Evolutionary conservation across 2,113 vertebrate species (phyloP).

Genomic region (Cebidichthys violaceus): DNA sequence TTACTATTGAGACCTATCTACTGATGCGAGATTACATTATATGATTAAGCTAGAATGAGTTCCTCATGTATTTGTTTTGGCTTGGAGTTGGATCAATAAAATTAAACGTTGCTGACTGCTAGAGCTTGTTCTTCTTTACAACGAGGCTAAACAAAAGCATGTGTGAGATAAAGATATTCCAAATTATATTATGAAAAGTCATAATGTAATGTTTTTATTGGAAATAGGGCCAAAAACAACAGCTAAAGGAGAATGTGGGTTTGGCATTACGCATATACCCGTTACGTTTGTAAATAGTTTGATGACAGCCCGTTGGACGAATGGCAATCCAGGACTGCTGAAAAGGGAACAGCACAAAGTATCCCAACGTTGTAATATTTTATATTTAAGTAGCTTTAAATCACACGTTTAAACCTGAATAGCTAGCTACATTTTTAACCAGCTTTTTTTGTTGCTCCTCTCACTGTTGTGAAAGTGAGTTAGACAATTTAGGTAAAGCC

Average conservation of each 20-base stretch:
- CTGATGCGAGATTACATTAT: constrained; percentile 32
- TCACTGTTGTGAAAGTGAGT: too few species aligned
- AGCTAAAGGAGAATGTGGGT: background rate
- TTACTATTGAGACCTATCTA: constrained; percentile 34
- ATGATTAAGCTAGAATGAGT: constrained; percentile 26
- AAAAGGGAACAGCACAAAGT: too few species aligned
- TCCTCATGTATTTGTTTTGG: constrained; percentile 13
- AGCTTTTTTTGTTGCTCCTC: too few species aligned
- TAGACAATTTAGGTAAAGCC: too few species aligned
- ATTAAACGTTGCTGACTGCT: constrained; percentile 47
- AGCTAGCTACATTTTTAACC: too few species aligned
- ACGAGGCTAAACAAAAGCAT: background rate
- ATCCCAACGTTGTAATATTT: too few species aligned
- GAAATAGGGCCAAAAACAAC: background rate
- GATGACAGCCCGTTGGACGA: background rate
- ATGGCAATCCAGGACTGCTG: too few species aligned
- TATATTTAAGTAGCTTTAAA: too few species aligned
- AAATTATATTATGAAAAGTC: background rate
- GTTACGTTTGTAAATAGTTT: background rate
- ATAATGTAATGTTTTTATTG: background rate
- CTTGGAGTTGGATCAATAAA: background rate
- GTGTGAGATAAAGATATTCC: background rate
- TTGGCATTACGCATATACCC: too few species aligned
- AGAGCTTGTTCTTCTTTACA: background rate
- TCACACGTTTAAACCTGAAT: too few species aligned